Percentiles rank a stretch among this genome's conserved stretches.
These are phyloP conservation scores for Drosophila paranaensis DNA, from an alignment of 2,888 invertebrate species.

Conservation along the genomic window DNA sequence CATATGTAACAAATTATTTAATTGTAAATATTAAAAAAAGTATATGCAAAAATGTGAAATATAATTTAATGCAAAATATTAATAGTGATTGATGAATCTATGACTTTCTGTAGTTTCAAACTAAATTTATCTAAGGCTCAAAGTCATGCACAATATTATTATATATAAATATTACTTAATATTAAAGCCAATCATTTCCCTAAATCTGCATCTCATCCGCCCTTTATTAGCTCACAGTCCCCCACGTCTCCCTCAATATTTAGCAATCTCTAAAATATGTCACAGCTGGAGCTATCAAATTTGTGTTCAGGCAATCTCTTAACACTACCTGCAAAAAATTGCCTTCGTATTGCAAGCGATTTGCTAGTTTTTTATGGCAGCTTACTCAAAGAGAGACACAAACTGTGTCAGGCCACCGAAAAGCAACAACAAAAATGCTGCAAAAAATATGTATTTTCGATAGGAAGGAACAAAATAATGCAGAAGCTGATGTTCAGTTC, in stretches of 20 bases:
- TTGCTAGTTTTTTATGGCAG: slow-evolving; percentile 43
- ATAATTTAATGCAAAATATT: no score
- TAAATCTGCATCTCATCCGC: not conserved
- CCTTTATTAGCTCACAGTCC: not conserved
- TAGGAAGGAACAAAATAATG: slow-evolving; percentile 52
- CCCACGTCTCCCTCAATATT: not conserved
- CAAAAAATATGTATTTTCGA: slow-evolving; percentile 44
- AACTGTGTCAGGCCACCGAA: slow-evolving; percentile 57
- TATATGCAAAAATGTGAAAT: no score
- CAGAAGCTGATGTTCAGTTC: slow-evolving; percentile 62
- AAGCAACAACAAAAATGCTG: slow-evolving; percentile 15
- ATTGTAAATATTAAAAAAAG: no score
- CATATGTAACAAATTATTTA: no score
- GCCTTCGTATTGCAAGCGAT: slow-evolving; percentile 40
- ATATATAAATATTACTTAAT: not conserved
- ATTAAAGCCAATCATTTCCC: not conserved
- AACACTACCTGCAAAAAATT: slow-evolving; percentile 19
- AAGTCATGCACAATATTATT: not conserved
- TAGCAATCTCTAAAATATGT: slow-evolving; percentile 14
- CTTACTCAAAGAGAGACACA: slow-evolving; percentile 39
- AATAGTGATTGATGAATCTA: no score
- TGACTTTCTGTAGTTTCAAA: no score
- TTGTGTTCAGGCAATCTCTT: slow-evolving; percentile 31
- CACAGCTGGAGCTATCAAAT: not conserved
- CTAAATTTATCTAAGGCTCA: no score